Base-by-base conservation (phyloP, 35 echinoderm and acorn worm species). In the Chiridota heheva region DNA sequence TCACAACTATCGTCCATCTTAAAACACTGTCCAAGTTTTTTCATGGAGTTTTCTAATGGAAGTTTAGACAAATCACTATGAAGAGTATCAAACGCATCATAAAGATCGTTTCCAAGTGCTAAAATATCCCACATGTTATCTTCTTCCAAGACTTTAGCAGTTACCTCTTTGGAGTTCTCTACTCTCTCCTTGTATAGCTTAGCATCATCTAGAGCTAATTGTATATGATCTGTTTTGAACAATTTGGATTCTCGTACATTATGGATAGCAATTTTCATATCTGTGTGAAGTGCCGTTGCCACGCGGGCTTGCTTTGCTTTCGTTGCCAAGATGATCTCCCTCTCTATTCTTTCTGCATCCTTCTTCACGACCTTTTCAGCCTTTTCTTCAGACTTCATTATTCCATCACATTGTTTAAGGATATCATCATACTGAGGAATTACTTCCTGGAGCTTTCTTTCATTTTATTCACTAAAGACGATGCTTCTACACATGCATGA, bases 81-180 rank as follows among this genome's bases (percentile, higher is more conserved):
- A n/a, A n/a, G n/a, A n/a, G n/a, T n/a, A n/a, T n/a, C n/a, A n/a
- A n/a, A n/a, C n/a, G n/a, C n/a, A n/a, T n/a, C n/a, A n/a, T n/a
- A n/a, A n/a, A n/a, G n/a, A n/a, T n/a, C n/a, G n/a, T n/a, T n/a
- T n/a, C n/a, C n/a, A n/a, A n/a, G n/a, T 13, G 48, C 48, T 10
- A 53, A 22, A 10, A 76, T 42, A 15, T 76, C 72, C 43, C 72
- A 76, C 20, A 12, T 20, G 48, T 76, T 76, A 36, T 76, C 34
- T 32, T 57, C 72, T 8, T 55, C 10, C 3, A 55, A 10, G 2
- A 76, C 27, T 25, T 48, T 25, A 12, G 25, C 20, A 6, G 72
- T 55, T 24, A 76, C 8, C 34, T 76, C 44, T 76, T 76, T 42
- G 31, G 72, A 33, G 28, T 3, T 53, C 28, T 76, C 5, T 48